Evolutionary conservation across 2,888 invertebrate genomes (phyloP), one percentile per base, ranked within the genome.

Genomic region (Nasonovia ribisnigri): DNA sequence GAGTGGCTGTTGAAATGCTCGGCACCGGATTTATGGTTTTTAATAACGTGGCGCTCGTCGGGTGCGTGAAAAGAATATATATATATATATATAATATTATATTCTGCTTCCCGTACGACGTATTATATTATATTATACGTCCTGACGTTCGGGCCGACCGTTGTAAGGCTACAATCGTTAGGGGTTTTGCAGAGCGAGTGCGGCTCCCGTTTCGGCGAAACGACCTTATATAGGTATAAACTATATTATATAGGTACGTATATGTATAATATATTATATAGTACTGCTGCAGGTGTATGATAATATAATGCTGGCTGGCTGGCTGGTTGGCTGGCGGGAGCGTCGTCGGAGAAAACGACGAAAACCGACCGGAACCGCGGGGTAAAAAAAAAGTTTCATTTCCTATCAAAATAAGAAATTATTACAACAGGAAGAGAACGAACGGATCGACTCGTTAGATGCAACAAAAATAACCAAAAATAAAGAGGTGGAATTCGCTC

Each of bases 21-120:
- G 26, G 87, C 92, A 48, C 29, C 51, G 84, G 77, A 93, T 93
- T 93, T 93, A 93, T 93, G 86, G 93, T 93, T 90, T 93, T 93
- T 90, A 93, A 93, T 93, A 93, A 93, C 60, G 84, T 26, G 29
- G 77, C 88, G 24, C 88, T 60, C n/a, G 48, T 42, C 48, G 84
- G 26, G 54, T n/a, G 84, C n/a, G 93, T 24, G 42, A 8, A 67
- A 93, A 90, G 6, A 67, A 60, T 88, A 16, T 84, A 89, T n/a
- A 89, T 67, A n/a, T n/a, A 67, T 67, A 67, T 67, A 16, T n/a
- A 36, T 36, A 26, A 51, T 51, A n/a, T n/a, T n/a, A n/a, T 13
- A 16, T 67, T 77, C 77, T 77, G 77, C 36, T 77, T 77, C n/a
- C 36, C 20, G 77, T 77, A 77, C 77, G 20, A 36, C 20, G 77